Evolutionary conservation across 2,797 vertebrate genomes (phyloP).

Genomic region (Dipus sagitta): DNA sequence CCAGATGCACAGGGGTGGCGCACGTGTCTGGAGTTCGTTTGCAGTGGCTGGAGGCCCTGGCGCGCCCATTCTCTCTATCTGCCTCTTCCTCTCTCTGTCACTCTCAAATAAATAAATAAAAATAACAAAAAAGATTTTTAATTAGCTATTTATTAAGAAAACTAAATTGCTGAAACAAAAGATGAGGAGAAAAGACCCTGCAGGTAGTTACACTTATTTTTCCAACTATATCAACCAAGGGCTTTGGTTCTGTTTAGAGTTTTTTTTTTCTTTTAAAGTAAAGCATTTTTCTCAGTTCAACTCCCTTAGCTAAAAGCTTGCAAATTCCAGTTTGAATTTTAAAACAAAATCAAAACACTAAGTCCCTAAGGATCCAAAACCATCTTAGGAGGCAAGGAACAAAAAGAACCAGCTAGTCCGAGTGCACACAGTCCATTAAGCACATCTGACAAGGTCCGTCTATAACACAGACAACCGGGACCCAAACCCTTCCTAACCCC

Average conservation of each 20-base stretch:
- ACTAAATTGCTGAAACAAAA: slow-evolving; percentile 37
- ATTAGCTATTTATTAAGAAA: not conserved
- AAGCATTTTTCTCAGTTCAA: not conserved
- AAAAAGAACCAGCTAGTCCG: not conserved
- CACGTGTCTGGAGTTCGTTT: too few relatives aligned
- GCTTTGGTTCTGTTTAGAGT: not conserved
- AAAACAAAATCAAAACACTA: slow-evolving; percentile 53
- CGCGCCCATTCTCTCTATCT: too few relatives aligned
- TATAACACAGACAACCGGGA: not conserved
- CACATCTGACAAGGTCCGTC: slow-evolving; percentile 1
- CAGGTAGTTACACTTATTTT: slow-evolving; percentile 19
- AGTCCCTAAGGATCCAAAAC: slow-evolving; percentile 4
- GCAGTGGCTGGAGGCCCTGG: too few relatives aligned
- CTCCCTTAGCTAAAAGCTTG: not conserved
- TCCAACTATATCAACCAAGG: not conserved
- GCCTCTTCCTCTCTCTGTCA: too few relatives aligned
- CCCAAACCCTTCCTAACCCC: not conserved
- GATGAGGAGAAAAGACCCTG: not conserved
- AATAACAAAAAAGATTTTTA: too few relatives aligned
- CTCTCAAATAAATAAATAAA: too few relatives aligned
- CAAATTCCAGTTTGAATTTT: not conserved
- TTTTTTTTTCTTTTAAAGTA: not conserved
- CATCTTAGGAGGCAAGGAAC: not conserved
- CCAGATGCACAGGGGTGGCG: too few relatives aligned
- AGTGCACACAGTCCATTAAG: not conserved